Conservation (phyloP, 2,797 vertebrate genomes). For the Microtus obscurus region DNA sequence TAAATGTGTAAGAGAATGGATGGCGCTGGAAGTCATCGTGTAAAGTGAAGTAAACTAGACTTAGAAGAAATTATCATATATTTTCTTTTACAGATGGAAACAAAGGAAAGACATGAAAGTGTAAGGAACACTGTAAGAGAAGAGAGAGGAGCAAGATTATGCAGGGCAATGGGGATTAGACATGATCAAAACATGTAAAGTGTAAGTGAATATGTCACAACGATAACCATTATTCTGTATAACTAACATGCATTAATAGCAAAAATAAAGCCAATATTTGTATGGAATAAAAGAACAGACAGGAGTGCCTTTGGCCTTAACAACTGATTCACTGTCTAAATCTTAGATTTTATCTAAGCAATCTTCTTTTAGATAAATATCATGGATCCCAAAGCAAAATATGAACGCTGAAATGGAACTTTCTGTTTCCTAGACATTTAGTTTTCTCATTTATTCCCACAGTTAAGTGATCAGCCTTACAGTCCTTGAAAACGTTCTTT, state of each 20-base stretch:
- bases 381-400: constrained; percentile 38
- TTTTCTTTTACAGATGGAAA: neutral
- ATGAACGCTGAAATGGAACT: constrained; percentile 15
- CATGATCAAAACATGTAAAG: neutral
- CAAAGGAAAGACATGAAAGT: too few relatives aligned
- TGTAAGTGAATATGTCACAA: too few relatives aligned
- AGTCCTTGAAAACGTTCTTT: constrained; percentile 71
- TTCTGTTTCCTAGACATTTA: constrained; percentile 66
- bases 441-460: constrained; percentile 59
- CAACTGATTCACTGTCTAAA: constrained; percentile 1
- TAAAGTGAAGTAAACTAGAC: neutral
- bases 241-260: neutral
- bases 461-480: constrained; percentile 52
- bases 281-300: neutral
- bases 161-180: neutral
- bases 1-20: neutral
- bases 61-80: neutral
- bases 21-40: neutral
- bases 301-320: neutral
- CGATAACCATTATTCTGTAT: neutral
- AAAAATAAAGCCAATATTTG: neutral
- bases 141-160: neutral
- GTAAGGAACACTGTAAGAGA: neutral
- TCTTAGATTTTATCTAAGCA: neutral
- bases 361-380: constrained; percentile 38